A percentile compares a stretch with the other conserved stretches of the same genome.
Evolutionary conservation across 1,140 invertebrate genomes (phyloP).

Genomic region (Hypothenemus hampei): DNA sequence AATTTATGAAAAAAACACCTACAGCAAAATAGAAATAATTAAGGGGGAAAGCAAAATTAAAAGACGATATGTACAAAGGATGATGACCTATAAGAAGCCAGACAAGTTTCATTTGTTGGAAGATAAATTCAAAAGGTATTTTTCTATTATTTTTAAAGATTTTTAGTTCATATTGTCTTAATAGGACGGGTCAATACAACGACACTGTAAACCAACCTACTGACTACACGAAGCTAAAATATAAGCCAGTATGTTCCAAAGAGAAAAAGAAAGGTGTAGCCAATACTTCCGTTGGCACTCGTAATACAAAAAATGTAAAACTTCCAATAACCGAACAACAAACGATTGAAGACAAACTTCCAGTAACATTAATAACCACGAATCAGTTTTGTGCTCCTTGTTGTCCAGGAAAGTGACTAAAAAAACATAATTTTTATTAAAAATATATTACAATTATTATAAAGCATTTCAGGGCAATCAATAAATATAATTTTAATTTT

Average conservation of each 20-base stretch:
- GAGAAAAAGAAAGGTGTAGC: background rate
- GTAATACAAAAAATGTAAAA: too few relatives aligned
- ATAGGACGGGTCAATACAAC: background rate
- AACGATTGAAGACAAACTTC: too few relatives aligned
- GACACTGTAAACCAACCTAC: background rate
- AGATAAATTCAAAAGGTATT: conserved; percentile 15
- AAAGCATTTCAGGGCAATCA: too few relatives aligned
- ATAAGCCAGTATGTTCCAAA: conserved; percentile 12
- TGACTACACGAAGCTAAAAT: conserved; percentile 12
- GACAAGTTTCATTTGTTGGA: conserved; percentile 24
- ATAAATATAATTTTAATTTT: too few relatives aligned
- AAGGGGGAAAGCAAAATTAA: conserved; percentile 34
- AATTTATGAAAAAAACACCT: conserved; percentile 37
- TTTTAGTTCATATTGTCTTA: background rate
- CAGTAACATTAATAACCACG: too few relatives aligned
- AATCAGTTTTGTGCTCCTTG: background rate
- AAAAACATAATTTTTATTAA: too few relatives aligned
- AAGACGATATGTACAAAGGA: conserved; percentile 33
- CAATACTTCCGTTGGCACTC: too few relatives aligned
- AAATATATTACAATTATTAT: too few relatives aligned
- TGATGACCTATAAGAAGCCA: conserved; percentile 33
- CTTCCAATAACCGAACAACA: too few relatives aligned
- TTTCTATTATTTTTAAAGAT: background rate
- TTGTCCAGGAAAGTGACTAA: background rate
- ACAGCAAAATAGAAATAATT: conserved; percentile 33